Conservation (phyloP, 2,113 vertebrate genomes). For the Myiozetetes cayanensis region DNA sequence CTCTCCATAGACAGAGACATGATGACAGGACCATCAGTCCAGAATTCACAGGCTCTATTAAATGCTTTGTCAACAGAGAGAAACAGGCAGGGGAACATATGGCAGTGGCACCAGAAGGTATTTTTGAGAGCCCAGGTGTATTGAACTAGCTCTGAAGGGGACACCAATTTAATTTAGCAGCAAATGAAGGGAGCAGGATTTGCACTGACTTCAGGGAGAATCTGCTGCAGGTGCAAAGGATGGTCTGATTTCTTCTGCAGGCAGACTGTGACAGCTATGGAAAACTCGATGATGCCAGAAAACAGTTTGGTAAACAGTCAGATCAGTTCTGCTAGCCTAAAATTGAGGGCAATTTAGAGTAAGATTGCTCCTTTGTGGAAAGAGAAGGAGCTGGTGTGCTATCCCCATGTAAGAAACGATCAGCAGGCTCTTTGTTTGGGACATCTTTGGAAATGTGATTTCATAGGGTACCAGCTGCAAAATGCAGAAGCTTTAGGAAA, state of each 20-base stretch:
- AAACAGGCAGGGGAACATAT: fast-evolving
- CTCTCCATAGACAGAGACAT: not conserved
- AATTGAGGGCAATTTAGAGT: not conserved
- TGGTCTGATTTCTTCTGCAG: not conserved
- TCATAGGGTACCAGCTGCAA: not conserved
- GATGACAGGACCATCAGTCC: fast-evolving
- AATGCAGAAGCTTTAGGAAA: not conserved
- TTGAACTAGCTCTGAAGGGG: not conserved
- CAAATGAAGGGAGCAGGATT: not conserved
- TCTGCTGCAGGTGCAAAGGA: not conserved
- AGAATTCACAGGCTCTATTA: not conserved
- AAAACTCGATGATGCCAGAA: not conserved
- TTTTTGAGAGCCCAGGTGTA: not conserved
- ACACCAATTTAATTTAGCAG: not conserved
- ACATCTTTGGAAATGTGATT: not conserved
- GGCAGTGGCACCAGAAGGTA: not conserved
- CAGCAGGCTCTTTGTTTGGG: not conserved
- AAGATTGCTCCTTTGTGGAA: not conserved
- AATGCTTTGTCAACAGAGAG: not conserved
- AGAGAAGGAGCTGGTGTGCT: not conserved
- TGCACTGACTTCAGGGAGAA: not conserved
- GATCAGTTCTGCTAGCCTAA: not conserved
- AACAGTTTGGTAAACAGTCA: not conserved
- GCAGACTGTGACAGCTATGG: not conserved
- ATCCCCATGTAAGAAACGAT: not conserved